Evolutionary conservation across 2,888 invertebrate species (phyloP).

Genomic region (Julus scanicus): DNA sequence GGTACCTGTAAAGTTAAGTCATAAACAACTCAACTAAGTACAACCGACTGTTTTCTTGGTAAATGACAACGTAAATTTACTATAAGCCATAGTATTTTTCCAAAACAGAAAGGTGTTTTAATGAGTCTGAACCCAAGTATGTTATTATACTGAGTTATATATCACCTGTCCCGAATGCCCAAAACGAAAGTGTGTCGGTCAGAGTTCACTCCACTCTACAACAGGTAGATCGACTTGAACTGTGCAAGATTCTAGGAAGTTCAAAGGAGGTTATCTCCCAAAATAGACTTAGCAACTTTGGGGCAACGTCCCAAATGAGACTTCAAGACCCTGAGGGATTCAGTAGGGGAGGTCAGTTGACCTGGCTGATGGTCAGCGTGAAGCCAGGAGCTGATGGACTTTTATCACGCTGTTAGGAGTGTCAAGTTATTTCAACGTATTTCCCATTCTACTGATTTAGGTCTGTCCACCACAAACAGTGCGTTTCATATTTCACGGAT

Average conservation of each 20-base stretch:
- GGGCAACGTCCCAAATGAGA: background rate
- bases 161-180: background rate
- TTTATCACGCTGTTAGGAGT: background rate
- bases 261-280: slow-evolving; percentile 22
- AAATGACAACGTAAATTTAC: slow-evolving; percentile 21
- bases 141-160: background rate
- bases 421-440: background rate
- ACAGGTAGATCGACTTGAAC: background rate
- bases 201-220: background rate
- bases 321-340: background rate
- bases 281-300: background rate
- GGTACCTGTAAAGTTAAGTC: background rate
- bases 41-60: background rate
- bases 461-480: background rate
- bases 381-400: background rate
- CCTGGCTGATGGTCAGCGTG: slow-evolving; percentile 27
- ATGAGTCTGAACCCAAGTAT: background rate
- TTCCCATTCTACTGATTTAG: background rate
- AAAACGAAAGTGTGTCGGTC: slow-evolving; percentile 24
- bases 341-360: background rate
- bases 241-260: background rate
- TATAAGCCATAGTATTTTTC: background rate
- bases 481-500: slow-evolving; percentile 10
- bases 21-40: slow-evolving; percentile 20
- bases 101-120: background rate